phyloP scores from a whole-genome alignment of 2,113 vertebrate genomes.

The Pseudopipra pipra region DNA sequence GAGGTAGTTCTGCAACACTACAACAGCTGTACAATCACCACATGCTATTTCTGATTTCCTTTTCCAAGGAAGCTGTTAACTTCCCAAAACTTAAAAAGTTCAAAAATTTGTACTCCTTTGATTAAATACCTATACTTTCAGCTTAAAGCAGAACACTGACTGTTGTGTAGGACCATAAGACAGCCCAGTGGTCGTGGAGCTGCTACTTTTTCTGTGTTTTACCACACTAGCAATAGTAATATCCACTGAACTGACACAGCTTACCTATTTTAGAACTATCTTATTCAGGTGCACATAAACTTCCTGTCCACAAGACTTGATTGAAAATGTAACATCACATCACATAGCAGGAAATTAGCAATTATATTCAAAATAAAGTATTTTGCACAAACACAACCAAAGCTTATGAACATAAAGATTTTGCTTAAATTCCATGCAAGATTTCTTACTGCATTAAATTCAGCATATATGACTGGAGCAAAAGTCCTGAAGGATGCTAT shows the following conservation, averaged over 20 bases:
- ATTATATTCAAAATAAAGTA: neutral
- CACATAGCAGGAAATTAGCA: neutral
- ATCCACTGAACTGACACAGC: neutral
- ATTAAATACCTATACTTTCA: neutral
- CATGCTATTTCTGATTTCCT: neutral
- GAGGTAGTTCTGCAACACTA: constrained; percentile 21
- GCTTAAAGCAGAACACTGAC: neutral
- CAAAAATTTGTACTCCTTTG: neutral
- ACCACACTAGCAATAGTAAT: neutral
- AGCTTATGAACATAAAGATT: neutral
- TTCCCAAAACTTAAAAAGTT: constrained; percentile 29
- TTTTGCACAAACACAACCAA: neutral
- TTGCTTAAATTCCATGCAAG: neutral
- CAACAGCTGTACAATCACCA: neutral
- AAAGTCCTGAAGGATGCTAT: neutral
- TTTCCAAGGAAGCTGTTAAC: constrained; percentile 26
- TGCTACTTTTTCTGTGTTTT: neutral
- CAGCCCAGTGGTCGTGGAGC: neutral
- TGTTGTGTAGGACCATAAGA: neutral
- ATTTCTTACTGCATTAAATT: neutral
- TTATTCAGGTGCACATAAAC: neutral
- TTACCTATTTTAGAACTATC: neutral
- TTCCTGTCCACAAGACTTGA: neutral
- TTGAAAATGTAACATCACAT: neutral
- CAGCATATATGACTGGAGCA: neutral